Percentiles rank a stretch among this genome's conserved stretches.
These are phyloP conservation scores for Electrona antarctica DNA, from an alignment of 2,113 vertebrate genomes.

Conservation along the genomic window DNA sequence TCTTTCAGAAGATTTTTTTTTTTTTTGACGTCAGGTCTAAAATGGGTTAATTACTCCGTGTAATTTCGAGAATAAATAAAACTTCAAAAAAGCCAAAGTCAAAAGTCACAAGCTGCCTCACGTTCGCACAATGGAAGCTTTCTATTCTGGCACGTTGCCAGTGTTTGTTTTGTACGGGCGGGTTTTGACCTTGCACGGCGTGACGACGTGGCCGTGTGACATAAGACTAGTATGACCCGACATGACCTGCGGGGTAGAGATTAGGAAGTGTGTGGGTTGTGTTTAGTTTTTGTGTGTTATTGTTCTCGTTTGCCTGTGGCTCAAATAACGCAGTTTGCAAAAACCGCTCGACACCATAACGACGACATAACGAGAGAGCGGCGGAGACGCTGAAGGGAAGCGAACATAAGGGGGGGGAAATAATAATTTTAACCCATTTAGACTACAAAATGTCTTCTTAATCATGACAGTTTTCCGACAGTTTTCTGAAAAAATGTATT, in stretches of 20 bases:
- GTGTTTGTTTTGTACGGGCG: not conserved
- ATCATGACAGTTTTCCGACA: no score
- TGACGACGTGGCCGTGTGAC: not conserved
- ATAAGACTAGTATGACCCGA: constrained; percentile 31
- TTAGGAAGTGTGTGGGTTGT: constrained; percentile 15
- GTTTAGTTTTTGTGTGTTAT: constrained; percentile 11
- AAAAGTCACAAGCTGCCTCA: not conserved
- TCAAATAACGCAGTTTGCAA: not conserved
- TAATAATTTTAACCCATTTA: no score
- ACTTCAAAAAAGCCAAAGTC: no score
- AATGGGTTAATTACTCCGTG: no score
- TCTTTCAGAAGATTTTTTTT: no score
- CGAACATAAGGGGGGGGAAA: not conserved
- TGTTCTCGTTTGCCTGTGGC: constrained; percentile 14
- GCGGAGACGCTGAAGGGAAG: not conserved
- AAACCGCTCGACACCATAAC: not conserved
- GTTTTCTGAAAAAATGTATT: no score
- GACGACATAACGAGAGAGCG: no score
- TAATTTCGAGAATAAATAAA: no score
- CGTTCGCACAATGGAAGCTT: not conserved
- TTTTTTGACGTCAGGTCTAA: no score
- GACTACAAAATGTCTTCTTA: no score
- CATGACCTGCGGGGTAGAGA: constrained; percentile 16
- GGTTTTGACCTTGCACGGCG: not conserved
- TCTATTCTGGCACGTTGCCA: not conserved